Percentiles rank a stretch among this genome's conserved stretches.
These are phyloP conservation scores for Orthosia incerta DNA, from an alignment of 2,888 invertebrate species.

Conservation along the genomic window DNA sequence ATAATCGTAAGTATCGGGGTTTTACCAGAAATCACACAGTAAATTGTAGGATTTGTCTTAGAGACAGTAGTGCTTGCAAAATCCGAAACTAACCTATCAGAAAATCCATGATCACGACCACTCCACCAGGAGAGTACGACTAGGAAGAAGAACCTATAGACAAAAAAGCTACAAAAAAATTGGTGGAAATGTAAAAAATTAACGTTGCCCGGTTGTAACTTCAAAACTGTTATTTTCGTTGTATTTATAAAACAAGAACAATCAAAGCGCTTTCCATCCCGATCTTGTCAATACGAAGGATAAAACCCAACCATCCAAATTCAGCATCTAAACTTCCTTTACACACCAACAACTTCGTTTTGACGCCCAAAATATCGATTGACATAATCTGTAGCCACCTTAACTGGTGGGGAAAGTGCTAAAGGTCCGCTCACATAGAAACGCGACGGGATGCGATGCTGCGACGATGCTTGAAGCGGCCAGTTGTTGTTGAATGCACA, in stretches of 20 bases:
- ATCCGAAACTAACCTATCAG: no score
- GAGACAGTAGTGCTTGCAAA: no score
- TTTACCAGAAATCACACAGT: no score
- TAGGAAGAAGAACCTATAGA: no score
- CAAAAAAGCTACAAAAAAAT: no score
- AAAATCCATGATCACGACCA: no score
- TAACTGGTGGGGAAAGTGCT: not conserved
- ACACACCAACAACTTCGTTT: not conserved
- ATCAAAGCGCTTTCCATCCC: not conserved
- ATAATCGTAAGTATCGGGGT: no score
- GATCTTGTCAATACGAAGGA: not conserved
- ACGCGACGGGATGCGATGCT: not conserved
- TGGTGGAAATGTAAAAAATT: not conserved
- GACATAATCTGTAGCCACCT: conserved; percentile 11
- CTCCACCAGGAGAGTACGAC: no score
- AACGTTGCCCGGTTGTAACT: not conserved
- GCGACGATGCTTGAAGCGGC: not conserved
- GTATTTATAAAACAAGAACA: not conserved
- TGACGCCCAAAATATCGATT: conserved; percentile 28
- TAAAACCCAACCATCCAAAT: conserved; percentile 9
- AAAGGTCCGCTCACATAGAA: not conserved
- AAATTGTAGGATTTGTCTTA: no score
- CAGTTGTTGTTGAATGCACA: no score
- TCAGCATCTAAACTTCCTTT: conserved; percentile 11
- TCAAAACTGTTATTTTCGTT: not conserved